A percentile compares a stretch with the other conserved stretches of the same genome.
These are phyloP conservation scores for Aspidiotus rigidus DNA, from an alignment of 2,888 invertebrate species.

Conservation along the genomic window DNA sequence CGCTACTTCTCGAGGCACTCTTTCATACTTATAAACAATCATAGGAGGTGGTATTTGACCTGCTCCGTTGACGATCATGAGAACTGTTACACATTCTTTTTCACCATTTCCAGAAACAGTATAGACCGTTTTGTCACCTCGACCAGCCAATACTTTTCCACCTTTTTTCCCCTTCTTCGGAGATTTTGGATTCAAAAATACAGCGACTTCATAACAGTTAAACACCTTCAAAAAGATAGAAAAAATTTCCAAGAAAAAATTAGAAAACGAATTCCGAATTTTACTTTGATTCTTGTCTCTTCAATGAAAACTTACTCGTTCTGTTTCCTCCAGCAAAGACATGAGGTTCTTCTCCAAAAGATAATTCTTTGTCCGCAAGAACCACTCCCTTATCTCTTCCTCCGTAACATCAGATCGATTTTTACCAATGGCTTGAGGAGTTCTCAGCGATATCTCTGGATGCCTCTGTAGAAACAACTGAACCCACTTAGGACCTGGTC, in stretches of 20 bases:
- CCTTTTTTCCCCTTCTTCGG: too few relatives aligned
- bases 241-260: too few relatives aligned
- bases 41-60: background rate
- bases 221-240: background rate
- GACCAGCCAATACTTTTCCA: background rate
- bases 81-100: background rate
- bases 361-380: background rate
- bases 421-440: background rate
- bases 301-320: too few relatives aligned
- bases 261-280: too few relatives aligned
- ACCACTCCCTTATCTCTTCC: background rate
- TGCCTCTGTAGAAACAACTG: background rate
- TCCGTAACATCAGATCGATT: background rate
- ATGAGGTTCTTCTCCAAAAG: too few relatives aligned
- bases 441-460: background rate
- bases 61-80: background rate
- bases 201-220: background rate
- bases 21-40: background rate
- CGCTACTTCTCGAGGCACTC: background rate
- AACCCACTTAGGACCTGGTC: background rate
- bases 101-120: background rate
- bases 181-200: background rate
- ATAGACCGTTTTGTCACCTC: background rate
- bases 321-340: too few relatives aligned
- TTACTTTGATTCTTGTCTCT: too few relatives aligned